Conservation (phyloP, 64 coral and sea anemone genomes). For the Pachyseris speciosa region DNA sequence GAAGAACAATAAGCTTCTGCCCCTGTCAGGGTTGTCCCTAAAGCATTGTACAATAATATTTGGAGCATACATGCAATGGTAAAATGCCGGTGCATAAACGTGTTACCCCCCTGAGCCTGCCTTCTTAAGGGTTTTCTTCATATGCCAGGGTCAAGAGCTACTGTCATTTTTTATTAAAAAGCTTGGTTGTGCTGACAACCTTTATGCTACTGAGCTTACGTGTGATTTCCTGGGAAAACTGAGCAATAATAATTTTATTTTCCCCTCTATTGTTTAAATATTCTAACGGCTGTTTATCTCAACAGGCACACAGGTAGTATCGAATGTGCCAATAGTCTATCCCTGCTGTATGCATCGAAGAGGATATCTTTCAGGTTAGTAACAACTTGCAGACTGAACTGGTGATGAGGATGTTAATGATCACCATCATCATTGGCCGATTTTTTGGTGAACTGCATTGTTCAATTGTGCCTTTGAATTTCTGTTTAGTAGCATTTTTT, state of each 20-base stretch:
- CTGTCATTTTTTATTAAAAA: too few species aligned
- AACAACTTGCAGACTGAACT: background rate
- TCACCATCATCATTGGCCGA: background rate
- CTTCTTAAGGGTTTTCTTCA: too few species aligned
- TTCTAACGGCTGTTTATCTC: background rate
- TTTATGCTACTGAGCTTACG: background rate
- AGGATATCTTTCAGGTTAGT: background rate
- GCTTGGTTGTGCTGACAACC: background rate
- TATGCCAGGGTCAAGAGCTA: too few species aligned
- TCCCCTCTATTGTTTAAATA: background rate
- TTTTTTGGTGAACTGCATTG: background rate
- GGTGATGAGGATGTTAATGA: too few species aligned
- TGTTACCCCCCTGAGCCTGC: too few species aligned
- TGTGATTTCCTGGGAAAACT: background rate
- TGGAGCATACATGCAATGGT: too few species aligned
- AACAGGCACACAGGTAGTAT: background rate
- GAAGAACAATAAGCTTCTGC: background rate
- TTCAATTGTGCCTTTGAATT: background rate
- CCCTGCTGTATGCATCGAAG: background rate
- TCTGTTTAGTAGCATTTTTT: background rate
- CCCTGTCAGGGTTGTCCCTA: background rate
- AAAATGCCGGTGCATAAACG: too few species aligned
- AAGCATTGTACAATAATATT: too few species aligned
- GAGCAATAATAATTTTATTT: background rate
- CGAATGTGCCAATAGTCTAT: background rate